Evolutionary conservation across 2,797 vertebrate genomes (phyloP).

Genomic region (Poeciliopsis gracilis): DNA sequence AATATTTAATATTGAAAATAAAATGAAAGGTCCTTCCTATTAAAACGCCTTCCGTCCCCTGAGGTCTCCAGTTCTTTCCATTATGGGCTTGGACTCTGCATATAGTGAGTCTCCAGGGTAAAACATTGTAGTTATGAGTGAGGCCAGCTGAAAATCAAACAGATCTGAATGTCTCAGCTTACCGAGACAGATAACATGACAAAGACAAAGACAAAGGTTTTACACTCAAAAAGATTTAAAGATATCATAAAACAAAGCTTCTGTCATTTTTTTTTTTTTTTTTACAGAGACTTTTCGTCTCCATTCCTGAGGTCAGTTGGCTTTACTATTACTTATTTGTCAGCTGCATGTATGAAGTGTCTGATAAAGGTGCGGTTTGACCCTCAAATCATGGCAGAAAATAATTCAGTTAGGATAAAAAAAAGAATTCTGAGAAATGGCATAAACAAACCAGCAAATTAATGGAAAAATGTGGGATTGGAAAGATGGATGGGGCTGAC

Average conservation of each 20-base stretch:
- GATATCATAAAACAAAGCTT: background rate
- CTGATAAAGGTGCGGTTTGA: background rate
- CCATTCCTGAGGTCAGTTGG: background rate
- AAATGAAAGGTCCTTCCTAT: background rate
- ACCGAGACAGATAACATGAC: background rate
- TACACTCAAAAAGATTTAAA: background rate
- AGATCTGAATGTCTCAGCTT: background rate
- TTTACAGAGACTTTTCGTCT: background rate
- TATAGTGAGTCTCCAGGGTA: background rate
- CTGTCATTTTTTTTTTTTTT: background rate
- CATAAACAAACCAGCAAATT: background rate
- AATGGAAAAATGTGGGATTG: background rate
- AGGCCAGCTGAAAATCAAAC: background rate
- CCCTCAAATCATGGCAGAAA: background rate
- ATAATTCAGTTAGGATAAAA: background rate
- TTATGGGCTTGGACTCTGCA: background rate
- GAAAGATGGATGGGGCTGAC: background rate
- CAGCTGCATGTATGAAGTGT: background rate
- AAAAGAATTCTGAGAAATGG: background rate
- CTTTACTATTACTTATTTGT: background rate
- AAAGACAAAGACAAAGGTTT: background rate
- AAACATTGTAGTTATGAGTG: background rate
- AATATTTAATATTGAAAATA: background rate
- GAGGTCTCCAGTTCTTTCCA: background rate
- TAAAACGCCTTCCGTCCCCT: background rate